phyloP scores from a whole-genome alignment of 2,797 vertebrate species.

The Phalloptychus januarius region DNA sequence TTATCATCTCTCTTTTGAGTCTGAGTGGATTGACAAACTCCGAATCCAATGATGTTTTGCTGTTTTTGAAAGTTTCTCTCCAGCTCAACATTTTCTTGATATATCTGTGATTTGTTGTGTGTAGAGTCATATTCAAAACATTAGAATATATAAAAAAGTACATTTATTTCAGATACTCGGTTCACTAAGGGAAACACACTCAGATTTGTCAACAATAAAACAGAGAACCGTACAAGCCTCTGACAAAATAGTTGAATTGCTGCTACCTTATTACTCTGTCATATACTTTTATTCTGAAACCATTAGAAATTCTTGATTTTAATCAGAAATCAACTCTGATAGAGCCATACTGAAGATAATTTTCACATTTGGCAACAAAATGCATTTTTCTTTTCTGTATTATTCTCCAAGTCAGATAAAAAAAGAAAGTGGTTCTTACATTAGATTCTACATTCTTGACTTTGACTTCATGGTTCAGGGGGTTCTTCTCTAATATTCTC shows the following conservation, averaged over 20 bases:
- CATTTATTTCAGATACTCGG: background rate
- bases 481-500: constrained; percentile 61
- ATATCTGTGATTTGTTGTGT: background rate
- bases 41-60: constrained; percentile 20
- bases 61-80: constrained; percentile 38
- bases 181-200: background rate
- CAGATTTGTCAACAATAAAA: background rate
- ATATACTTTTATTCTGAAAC: background rate
- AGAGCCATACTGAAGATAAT: background rate
- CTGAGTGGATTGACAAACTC: constrained; percentile 31
- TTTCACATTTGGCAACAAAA: constrained; percentile 10
- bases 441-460: constrained; percentile 23
- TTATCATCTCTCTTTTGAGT: constrained; percentile 26
- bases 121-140: background rate
- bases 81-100: background rate
- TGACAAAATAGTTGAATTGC: background rate
- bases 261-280: background rate
- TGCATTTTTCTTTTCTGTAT: background rate
- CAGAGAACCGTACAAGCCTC: background rate
- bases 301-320: background rate
- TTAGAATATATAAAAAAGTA: background rate
- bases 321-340: background rate
- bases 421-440: constrained; percentile 26
- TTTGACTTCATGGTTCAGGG: constrained; percentile 15
- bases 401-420: constrained; percentile 21